phyloP scores from a whole-genome alignment of 2,888 invertebrate genomes.

The Stenodera caucasica region DNA sequence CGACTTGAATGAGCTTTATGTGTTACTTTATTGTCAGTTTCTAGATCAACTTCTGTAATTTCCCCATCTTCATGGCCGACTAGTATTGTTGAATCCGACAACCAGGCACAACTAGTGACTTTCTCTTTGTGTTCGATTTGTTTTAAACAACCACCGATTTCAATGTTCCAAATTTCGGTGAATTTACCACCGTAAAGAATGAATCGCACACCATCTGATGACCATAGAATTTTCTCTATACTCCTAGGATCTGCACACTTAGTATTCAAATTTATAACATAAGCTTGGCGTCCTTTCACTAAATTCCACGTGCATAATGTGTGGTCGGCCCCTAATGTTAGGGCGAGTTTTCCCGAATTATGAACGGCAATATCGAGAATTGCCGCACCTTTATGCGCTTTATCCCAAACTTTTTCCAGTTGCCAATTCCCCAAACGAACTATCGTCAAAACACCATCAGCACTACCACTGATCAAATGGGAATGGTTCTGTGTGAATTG shows the following conservation, averaged over 20 bases:
- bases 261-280: conserved; percentile 80
- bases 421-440: conserved; percentile 85
- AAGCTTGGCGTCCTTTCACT: conserved; percentile 87
- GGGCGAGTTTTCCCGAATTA: conserved; percentile 84
- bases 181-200: conserved; percentile 71
- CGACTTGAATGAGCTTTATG: conserved; percentile 65
- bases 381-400: conserved; percentile 78
- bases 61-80: conserved; percentile 77
- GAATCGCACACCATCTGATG: conserved; percentile 76
- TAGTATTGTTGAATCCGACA: conserved; percentile 64
- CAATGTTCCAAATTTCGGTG: conserved; percentile 80
- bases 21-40: conserved; percentile 57
- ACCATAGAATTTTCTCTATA: conserved; percentile 62
- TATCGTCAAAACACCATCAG: conserved; percentile 82
- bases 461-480: conserved; percentile 81
- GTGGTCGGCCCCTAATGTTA: conserved; percentile 83
- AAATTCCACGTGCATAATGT: conserved; percentile 92
- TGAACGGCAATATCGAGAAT: conserved; percentile 80
- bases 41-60: conserved; percentile 62
- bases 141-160: conserved; percentile 72
- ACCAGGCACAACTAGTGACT: conserved; percentile 72
- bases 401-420: conserved; percentile 77
- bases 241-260: conserved; percentile 59
- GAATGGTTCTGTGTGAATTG: conserved; percentile 75
- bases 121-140: conserved; percentile 69